Evolutionary conservation across 2,888 invertebrate species (phyloP).

Genomic region (Lepidocyrtoides sp.): DNA sequence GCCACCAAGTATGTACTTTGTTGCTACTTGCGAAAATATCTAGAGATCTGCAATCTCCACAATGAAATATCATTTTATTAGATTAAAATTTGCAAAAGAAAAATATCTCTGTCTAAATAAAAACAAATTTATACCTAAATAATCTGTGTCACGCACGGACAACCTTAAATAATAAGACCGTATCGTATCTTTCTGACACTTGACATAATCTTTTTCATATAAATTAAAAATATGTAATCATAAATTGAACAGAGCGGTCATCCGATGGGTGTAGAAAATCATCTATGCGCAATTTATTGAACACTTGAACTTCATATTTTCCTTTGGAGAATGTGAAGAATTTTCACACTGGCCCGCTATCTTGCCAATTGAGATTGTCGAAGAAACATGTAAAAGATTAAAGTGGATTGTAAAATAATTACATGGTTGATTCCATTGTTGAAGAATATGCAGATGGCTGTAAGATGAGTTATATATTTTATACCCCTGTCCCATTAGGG

Average conservation of each 20-base stretch:
- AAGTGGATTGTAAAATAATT: neutral
- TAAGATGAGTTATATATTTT: no score
- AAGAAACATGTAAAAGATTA: neutral
- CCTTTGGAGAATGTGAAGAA: neutral
- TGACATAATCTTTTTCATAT: constrained; percentile 6
- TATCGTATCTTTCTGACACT: neutral
- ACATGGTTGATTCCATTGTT: neutral
- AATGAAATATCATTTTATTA: neutral
- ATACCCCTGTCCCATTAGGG: neutral
- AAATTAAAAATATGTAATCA: neutral
- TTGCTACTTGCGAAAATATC: neutral
- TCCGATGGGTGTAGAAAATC: neutral
- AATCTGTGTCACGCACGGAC: neutral
- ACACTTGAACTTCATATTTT: neutral
- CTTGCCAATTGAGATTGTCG: neutral
- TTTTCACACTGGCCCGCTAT: neutral
- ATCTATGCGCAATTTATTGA: neutral
- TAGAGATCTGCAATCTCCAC: neutral
- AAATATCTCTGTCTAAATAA: neutral
- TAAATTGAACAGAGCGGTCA: neutral
- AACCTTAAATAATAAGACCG: neutral
- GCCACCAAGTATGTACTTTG: neutral
- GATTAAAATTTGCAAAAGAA: neutral
- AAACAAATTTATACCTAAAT: neutral
- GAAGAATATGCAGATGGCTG: neutral